Conservation (phyloP, 2,797 vertebrate species). For the Geotrypetes seraphini region DNA sequence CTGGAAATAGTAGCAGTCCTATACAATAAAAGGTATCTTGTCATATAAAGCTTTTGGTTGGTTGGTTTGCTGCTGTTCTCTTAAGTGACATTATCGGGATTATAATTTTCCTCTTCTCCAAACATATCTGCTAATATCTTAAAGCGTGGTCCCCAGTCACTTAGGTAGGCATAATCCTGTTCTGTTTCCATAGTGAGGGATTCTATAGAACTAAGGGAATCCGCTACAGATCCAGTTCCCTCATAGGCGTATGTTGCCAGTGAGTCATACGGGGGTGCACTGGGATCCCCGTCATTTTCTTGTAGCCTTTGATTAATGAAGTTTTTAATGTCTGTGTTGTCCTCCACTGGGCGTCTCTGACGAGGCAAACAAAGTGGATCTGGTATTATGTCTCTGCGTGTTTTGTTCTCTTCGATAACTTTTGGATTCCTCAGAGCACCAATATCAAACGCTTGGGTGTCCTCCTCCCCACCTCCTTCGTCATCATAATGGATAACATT, state of each 20-base stretch:
- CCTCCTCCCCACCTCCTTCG: constrained; percentile 93
- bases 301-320: constrained; percentile 85
- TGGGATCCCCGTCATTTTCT: constrained; percentile 79
- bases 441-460: constrained; percentile 96
- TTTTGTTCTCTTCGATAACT: constrained; percentile 81
- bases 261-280: constrained; percentile 89
- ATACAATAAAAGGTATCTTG: constrained; percentile 33
- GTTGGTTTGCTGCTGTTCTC: constrained; percentile 17
- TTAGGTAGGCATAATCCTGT: constrained; percentile 88
- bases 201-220: constrained; percentile 91
- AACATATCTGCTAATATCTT: constrained; percentile 93
- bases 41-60: constrained; percentile 41
- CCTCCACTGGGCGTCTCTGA: constrained; percentile 55
- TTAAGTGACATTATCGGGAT: constrained; percentile 60
- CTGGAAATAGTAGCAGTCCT: constrained; percentile 36
- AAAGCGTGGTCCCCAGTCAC: constrained; percentile 91
- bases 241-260: constrained; percentile 93
- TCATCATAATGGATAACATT: constrained; percentile 97
- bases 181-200: constrained; percentile 68
- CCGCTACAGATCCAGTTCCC: constrained; percentile 82
- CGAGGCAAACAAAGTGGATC: constrained; percentile 56
- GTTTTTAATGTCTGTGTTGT: constrained; percentile 81
- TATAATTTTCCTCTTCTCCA: constrained; percentile 69
- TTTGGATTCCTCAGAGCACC: constrained; percentile 92
- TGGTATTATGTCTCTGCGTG: constrained; percentile 85